Conservation (phyloP, 2,797 vertebrate species). For the Mormyrops attenuatus region DNA sequence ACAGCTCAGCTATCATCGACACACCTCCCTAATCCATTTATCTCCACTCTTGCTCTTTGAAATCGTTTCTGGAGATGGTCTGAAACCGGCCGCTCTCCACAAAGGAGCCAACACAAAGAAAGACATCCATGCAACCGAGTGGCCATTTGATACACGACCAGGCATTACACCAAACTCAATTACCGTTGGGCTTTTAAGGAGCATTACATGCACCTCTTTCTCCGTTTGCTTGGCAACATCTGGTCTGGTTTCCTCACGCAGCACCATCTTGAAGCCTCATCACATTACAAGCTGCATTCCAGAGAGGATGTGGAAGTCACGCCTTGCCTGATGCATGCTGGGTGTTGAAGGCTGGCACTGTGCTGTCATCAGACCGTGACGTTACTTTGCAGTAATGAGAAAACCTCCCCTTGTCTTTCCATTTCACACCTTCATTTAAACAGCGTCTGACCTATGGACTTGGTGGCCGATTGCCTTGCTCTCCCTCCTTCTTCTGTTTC, state of each 20-base stretch:
- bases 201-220: constrained; percentile 1
- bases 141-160: constrained; percentile 21
- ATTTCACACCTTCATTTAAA: not conserved
- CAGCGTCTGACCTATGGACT: constrained; percentile 14
- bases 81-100: not conserved
- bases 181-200: constrained; percentile 14
- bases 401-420: constrained; percentile 7
- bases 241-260: not conserved
- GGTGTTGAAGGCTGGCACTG: constrained; percentile 9
- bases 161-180: constrained; percentile 19
- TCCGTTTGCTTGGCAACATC: not conserved
- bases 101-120: not conserved
- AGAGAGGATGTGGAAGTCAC: not conserved
- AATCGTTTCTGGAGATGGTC: constrained; percentile 3
- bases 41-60: not conserved
- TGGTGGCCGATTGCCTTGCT: not conserved
- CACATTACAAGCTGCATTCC: not conserved
- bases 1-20: constrained; percentile 15
- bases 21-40: constrained; percentile 19
- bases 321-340: constrained; percentile 1
- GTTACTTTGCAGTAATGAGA: constrained; percentile 15
- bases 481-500: not conserved
- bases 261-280: not conserved
- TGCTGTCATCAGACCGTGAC: not conserved
- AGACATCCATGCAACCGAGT: not conserved